Evolutionary conservation across 2,888 invertebrate genomes (phyloP), one percentile per base, ranked within the genome.

Genomic region (Corbicula japonica): DNA sequence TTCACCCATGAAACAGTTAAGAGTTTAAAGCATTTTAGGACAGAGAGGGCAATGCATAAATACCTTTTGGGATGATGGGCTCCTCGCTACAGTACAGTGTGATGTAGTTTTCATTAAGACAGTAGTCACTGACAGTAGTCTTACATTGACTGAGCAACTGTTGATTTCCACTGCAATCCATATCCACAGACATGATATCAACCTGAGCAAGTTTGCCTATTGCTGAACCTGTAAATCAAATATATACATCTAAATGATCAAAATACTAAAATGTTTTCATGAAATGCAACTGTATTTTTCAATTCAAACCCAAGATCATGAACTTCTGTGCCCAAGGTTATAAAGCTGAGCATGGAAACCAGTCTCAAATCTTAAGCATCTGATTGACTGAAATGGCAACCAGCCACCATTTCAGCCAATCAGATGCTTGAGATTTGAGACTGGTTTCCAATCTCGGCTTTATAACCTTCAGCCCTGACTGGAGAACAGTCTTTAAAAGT

Each of bases 171-270:
- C 35, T 28, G 48, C 71, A 62, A n/a, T 62, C 21, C 18, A 72
- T 61, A 15, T 62, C 32, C 15, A 72, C 23, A 23, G 52, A 41
- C 18, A 35, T 41, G 28, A 54, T 35, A 8, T 50, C 26, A 1
- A 10, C 18, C 23, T 50, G 21, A 18, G 50, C 6, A 6, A 52
- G 30, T 10, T n/a, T 41, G 21, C 71, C 71, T 2, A 63, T 28
- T 41, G 62, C 71, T 44, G 63, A 72, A 32, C 62, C 71, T 72
- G 54, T 26, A 50, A 50, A 26, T 26, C 38, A 41, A 34, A 60
- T 18, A 12, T 41, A 41, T 12, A 41, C 10, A 41, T 41, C 41
- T 12, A 41, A 41, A n/a, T n/a, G n/a, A n/a, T n/a, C n/a, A n/a
- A n/a, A n/a, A n/a, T n/a, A n/a, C n/a, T n/a, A n/a, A n/a, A n/a